Percentiles rank a stretch among this genome's conserved stretches.
These are phyloP conservation scores for Phymastichus coffea DNA, from an alignment of 1,140 invertebrate genomes.

Conservation along the genomic window DNA sequence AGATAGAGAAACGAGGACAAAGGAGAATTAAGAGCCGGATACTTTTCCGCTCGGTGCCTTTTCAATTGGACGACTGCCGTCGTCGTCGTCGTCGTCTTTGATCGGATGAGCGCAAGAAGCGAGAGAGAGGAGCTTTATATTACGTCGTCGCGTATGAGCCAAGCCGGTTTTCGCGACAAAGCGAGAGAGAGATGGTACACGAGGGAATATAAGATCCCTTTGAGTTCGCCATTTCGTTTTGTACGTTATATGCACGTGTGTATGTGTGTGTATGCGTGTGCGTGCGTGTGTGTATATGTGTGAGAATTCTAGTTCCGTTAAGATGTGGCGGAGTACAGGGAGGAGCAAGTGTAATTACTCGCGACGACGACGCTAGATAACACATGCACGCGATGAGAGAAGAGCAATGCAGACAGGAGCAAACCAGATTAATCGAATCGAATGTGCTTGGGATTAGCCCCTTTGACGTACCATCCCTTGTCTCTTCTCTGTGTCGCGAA, in stretches of 20 bases:
- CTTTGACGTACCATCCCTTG: background rate
- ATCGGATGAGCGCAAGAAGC: conserved; percentile 9
- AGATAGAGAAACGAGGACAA: conserved; percentile 11
- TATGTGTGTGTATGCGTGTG: background rate
- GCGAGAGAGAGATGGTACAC: background rate
- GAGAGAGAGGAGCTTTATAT: conserved; percentile 9
- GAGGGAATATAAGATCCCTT: background rate
- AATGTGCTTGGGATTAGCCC: background rate
- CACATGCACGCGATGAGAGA: too few species aligned
- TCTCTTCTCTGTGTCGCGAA: background rate
- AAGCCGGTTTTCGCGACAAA: background rate
- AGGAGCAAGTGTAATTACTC: too few species aligned
- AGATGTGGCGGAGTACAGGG: too few species aligned
- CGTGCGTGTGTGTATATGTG: too few species aligned
- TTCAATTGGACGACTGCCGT: conserved; percentile 16
- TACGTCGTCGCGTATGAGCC: conserved; percentile 2
- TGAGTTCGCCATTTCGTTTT: background rate
- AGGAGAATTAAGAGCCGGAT: conserved; percentile 17
- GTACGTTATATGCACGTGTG: background rate
- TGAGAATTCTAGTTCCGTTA: too few species aligned
- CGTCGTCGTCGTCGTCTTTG: conserved; percentile 3
- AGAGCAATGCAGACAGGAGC: too few species aligned
- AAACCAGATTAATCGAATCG: too few species aligned
- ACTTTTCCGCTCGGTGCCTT: too few species aligned
- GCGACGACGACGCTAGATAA: too few species aligned